phyloP scores from a whole-genome alignment of 2,888 invertebrate species.

The Nemapogon koenigi region DNA sequence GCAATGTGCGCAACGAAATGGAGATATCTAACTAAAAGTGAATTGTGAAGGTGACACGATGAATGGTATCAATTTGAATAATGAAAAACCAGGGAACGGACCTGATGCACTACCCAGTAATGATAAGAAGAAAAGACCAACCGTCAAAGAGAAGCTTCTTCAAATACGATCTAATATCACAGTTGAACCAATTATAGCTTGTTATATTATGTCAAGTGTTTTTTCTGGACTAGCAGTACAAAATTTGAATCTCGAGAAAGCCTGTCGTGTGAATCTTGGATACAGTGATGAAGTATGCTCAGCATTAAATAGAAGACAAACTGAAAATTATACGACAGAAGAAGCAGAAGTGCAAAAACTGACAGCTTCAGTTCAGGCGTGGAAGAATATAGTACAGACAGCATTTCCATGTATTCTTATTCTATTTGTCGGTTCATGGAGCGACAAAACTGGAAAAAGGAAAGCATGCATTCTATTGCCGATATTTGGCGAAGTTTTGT shows the following conservation, averaged over 20 bases:
- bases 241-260: constrained; percentile 85
- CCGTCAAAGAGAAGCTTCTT: constrained; percentile 46
- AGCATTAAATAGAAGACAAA: constrained; percentile 75
- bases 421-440: constrained; percentile 69
- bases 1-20: not conserved
- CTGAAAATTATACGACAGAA: constrained; percentile 71
- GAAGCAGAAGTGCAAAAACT: constrained; percentile 69
- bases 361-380: constrained; percentile 62
- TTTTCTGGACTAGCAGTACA: constrained; percentile 80
- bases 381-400: constrained; percentile 65
- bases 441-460: constrained; percentile 63
- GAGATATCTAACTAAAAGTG: too few species aligned
- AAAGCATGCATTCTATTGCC: constrained; percentile 67
- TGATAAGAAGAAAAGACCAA: constrained; percentile 30
- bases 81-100: constrained; percentile 36
- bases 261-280: constrained; percentile 80
- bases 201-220: constrained; percentile 72
- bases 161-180: constrained; percentile 68
- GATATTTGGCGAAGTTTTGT: constrained; percentile 60
- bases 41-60: constrained; percentile 24
- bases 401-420: constrained; percentile 62
- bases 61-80: constrained; percentile 45
- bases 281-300: constrained; percentile 77
- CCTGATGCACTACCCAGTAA: constrained; percentile 23
- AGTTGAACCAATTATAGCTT: constrained; percentile 33